Evolutionary conservation across 92 coral and sea anemone species (phyloP).

Genomic region (Nematostella vectensis): DNA sequence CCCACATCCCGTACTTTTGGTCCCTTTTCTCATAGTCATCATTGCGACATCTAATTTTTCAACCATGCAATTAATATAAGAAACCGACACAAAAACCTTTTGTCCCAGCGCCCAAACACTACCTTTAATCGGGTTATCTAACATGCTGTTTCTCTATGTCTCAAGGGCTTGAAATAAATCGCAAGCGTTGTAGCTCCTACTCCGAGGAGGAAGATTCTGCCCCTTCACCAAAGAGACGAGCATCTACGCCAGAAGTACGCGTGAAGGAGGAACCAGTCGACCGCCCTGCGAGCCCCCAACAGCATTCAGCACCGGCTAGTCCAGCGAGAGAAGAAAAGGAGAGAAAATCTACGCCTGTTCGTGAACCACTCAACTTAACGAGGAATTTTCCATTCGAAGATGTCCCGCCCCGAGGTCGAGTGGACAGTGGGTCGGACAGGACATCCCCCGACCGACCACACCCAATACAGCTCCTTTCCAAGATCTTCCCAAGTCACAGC

Average conservation of each 20-base stretch:
- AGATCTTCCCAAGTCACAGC: conserved; percentile 78
- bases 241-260: conserved; percentile 51
- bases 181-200: conserved; percentile 42
- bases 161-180: conserved; percentile 26
- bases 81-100: not conserved
- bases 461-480: conserved; percentile 62
- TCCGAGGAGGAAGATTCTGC: conserved; percentile 40
- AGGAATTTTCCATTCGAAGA: not conserved
- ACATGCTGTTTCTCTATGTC: not conserved
- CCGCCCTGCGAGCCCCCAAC: conserved; percentile 9
- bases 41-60: no score
- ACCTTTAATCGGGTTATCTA: no score
- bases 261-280: conserved; percentile 37
- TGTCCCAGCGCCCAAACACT: not conserved
- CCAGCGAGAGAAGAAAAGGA: not conserved
- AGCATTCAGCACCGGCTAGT: conserved; percentile 2
- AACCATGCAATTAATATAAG: no score
- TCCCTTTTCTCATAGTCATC: no score
- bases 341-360: conserved; percentile 13
- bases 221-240: conserved; percentile 51
- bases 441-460: conserved; percentile 45
- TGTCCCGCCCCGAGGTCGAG: not conserved
- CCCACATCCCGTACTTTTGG: no score
- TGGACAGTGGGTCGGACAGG: conserved; percentile 12
- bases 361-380: conserved; percentile 5